phyloP scores from a whole-genome alignment of 2,888 invertebrate genomes.

The Plagodis pulveraria region DNA sequence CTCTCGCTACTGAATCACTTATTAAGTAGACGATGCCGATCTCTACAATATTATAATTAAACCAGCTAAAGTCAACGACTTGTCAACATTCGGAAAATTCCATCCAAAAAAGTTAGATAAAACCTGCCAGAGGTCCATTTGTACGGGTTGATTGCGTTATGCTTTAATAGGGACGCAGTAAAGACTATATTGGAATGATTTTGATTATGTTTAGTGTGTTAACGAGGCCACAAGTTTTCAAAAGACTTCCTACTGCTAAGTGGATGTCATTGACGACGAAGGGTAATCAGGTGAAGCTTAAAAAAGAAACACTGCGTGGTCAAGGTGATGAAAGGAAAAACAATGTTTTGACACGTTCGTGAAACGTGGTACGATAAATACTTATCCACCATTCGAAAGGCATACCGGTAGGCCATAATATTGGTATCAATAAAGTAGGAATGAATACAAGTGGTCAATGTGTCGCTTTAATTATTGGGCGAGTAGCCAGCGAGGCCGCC shows the following conservation, averaged over 20 bases:
- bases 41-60: slow-evolving; percentile 36
- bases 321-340: slow-evolving; percentile 44
- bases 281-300: slow-evolving; percentile 9
- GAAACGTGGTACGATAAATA: slow-evolving; percentile 50
- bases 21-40: slow-evolving; percentile 47
- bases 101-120: slow-evolving; percentile 16
- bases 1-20: slow-evolving; percentile 54
- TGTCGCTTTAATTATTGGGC: slow-evolving; percentile 77
- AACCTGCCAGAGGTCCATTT: not conserved
- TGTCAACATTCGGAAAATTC: slow-evolving; percentile 37
- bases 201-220: slow-evolving; percentile 6
- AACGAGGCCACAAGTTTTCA: slow-evolving; percentile 15
- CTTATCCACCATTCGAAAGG: slow-evolving; percentile 60
- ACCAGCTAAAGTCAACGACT: slow-evolving; percentile 52
- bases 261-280: slow-evolving; percentile 16
- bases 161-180: slow-evolving; percentile 25
- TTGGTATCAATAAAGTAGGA: slow-evolving; percentile 69
- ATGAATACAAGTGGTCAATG: slow-evolving; percentile 78
- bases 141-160: not conserved
- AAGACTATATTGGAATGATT: slow-evolving; percentile 14
- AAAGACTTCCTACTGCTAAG: slow-evolving; percentile 16
- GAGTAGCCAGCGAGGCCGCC: slow-evolving; percentile 74
- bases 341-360: slow-evolving; percentile 48
- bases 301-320: slow-evolving; percentile 3
- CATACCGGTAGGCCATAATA: slow-evolving; percentile 55